Conservation (phyloP, 2,888 invertebrate species). For the Thereva nobilitata region DNA sequence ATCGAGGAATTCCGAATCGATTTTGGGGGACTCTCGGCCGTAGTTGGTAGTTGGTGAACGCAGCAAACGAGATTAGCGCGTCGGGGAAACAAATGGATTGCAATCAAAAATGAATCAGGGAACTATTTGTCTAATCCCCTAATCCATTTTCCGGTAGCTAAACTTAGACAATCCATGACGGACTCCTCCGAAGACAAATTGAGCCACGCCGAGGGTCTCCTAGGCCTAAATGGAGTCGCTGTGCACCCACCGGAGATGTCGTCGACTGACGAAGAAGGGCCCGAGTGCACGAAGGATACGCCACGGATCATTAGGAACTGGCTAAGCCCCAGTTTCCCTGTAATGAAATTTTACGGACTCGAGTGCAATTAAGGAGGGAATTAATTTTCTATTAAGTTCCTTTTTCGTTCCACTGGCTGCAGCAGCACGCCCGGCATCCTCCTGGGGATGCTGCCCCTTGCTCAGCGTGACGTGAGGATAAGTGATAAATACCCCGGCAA, state of each 20-base stretch:
- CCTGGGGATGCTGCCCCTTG: constrained; percentile 8
- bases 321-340: constrained; percentile 25
- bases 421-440: background rate
- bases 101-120: constrained; percentile 30
- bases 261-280: background rate
- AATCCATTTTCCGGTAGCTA: constrained; percentile 29
- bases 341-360: constrained; percentile 28
- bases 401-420: background rate
- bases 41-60: too few relatives aligned
- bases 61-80: constrained; percentile 19
- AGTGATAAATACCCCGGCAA: constrained; percentile 9
- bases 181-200: constrained; percentile 18
- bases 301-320: constrained; percentile 24
- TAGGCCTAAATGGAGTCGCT: background rate
- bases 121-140: constrained; percentile 32
- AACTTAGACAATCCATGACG: background rate
- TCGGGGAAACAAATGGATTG: constrained; percentile 15
- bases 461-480: background rate
- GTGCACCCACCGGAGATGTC: constrained; percentile 1
- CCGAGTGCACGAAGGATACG: background rate
- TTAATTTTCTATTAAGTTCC: constrained; percentile 29
- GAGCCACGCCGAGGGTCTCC: background rate
- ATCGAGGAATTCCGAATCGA: too few relatives aligned
- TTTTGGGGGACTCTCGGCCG: too few relatives aligned
- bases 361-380: constrained; percentile 26